Conservation (phyloP, 2,113 vertebrate species). For the Hyperopisus bebe region DNA sequence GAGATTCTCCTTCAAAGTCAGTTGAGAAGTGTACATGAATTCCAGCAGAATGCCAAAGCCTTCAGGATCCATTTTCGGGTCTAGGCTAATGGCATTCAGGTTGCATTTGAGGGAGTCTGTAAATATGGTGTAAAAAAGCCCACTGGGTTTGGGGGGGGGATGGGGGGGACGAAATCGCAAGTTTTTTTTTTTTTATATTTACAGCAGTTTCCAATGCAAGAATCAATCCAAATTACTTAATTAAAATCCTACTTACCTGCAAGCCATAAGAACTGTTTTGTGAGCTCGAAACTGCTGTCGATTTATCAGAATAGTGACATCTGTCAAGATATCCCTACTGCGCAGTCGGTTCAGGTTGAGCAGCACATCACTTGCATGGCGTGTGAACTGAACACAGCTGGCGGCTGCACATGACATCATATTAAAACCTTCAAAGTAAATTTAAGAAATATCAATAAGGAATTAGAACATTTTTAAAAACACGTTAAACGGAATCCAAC, state of each 20-base stretch:
- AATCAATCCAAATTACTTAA: background rate
- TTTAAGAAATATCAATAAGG: background rate
- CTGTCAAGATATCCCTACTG: constrained; percentile 87
- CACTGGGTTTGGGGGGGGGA: constrained; percentile 51
- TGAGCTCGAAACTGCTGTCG: constrained; percentile 93
- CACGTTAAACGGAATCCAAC: background rate
- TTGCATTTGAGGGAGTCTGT: constrained; percentile 96
- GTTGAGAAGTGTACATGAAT: constrained; percentile 97
- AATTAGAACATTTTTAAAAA: background rate
- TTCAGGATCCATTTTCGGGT: constrained; percentile 91
- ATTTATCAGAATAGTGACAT: constrained; percentile 91
- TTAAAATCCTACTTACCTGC: constrained; percentile 67
- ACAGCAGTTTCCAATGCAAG: background rate
- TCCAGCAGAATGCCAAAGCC: constrained; percentile 93
- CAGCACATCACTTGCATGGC: constrained; percentile 90
- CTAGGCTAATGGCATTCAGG: constrained; percentile 86
- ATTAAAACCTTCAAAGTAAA: constrained; percentile 51
- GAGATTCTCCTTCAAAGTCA: constrained; percentile 84
- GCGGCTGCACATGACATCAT: constrained; percentile 89
- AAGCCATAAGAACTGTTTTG: constrained; percentile 98
- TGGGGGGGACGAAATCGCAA: constrained; percentile 2
- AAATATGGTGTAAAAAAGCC: constrained; percentile 96
- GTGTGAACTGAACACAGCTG: constrained; percentile 98
- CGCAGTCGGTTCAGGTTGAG: constrained; percentile 93
- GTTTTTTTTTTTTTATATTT: background rate